Base-by-base conservation (phyloP, 2,888 invertebrate genomes). In the Lymantria monacha region DNA sequence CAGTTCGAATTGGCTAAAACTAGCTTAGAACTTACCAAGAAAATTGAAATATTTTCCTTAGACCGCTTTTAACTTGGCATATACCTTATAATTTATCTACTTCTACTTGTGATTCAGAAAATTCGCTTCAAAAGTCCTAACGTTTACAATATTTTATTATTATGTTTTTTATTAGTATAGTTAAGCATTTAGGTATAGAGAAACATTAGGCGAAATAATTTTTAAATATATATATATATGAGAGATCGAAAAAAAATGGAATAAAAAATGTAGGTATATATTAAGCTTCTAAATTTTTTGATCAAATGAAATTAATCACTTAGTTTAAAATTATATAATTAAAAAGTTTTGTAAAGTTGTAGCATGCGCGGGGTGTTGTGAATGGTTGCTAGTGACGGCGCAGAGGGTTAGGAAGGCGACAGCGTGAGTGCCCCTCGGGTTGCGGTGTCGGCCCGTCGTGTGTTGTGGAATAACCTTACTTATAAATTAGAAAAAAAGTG, bases 401-500 rank as follows among this genome's bases (percentile, higher is more conserved):
- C 36, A 38, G 7, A 12, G 45, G 10, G 36, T 38, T 49, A 49
- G 43, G 12, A 44, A 31, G 41, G 56, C 22, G 43, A 52, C 55
- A 55, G 31, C 55, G 54, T 42, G 52, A 43, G 67, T 57, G 48
- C 47, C 59, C 61, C 54, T 53, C 61, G 55, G 48, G 54, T 53
- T 40, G 60, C 54, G 61, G 49, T 46, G 48, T 49, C 57, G 43
- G 46, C 42, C 48, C 51, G 56, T 48, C 52, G 48, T 53, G 53
- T 54, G 60, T 51, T 53, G 48, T 60, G 69, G 61, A 46, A 51
- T 62, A 58, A 53, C 61, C 63, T 57, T 69, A 74, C 63, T 69
- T 74, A 61, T 50, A 63, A 76, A 73, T 76, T 73, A 69, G 70
- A 75, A 72, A 79, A n/a, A 83, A 79, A 76, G 75, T 80, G 70